These are phyloP conservation scores for Cryptophagus acutangulus DNA, from an alignment of 2,888 invertebrate genomes.

Conservation along the genomic window DNA sequence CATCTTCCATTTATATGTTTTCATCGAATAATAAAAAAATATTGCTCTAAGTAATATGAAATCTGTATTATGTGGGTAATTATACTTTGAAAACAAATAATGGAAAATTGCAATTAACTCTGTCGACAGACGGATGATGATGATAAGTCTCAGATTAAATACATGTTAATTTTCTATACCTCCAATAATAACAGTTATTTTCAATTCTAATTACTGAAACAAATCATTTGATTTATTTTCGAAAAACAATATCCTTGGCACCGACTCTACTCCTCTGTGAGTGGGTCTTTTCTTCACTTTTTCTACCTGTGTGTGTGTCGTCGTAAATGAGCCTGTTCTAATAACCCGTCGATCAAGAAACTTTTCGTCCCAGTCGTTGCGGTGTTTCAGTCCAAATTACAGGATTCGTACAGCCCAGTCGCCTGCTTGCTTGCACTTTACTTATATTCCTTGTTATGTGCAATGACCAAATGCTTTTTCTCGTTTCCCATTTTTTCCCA, in stretches of 20 bases:
- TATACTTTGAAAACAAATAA: too few relatives aligned
- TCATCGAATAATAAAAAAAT: neutral
- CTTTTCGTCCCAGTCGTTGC: slow-evolving; percentile 19
- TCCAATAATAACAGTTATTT: too few relatives aligned
- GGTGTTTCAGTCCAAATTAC: slow-evolving; percentile 32
- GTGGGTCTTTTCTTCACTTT: neutral
- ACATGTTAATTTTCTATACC: too few relatives aligned
- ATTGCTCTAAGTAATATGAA: neutral
- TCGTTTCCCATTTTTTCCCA: too few relatives aligned
- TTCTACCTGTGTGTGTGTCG: neutral
- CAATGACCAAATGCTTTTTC: slow-evolving; percentile 9
- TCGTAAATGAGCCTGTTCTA: slow-evolving; percentile 7
- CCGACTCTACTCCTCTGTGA: too few relatives aligned
- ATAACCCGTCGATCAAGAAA: slow-evolving; percentile 12
- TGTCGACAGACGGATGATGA: too few relatives aligned
- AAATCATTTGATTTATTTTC: too few relatives aligned
- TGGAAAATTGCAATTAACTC: too few relatives aligned
- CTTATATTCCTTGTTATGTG: slow-evolving; percentile 6
- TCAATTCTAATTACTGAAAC: too few relatives aligned
- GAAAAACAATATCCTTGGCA: too few relatives aligned
- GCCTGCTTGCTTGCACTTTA: slow-evolving; percentile 5
- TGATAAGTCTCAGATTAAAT: too few relatives aligned
- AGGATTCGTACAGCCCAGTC: slow-evolving; percentile 19
- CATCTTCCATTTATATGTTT: slow-evolving; percentile 21
- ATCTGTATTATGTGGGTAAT: too few relatives aligned